phyloP scores from a whole-genome alignment of 2,797 vertebrate species.

The Manis javanica region DNA sequence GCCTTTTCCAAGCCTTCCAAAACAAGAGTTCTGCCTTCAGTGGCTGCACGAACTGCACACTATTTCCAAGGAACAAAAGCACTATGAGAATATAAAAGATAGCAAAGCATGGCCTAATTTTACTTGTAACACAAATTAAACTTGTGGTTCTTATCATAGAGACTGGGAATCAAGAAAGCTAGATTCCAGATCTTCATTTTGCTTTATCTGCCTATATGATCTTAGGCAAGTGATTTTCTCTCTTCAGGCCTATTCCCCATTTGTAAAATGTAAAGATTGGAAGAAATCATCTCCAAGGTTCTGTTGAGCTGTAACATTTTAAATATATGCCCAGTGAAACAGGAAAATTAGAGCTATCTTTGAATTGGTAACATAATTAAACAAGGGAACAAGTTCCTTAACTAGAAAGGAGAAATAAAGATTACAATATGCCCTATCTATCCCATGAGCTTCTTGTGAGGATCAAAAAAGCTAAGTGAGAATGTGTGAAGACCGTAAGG shows the following conservation, averaged over 20 bases:
- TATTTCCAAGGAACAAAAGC: constrained; percentile 82
- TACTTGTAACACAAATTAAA: neutral
- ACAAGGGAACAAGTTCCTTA: neutral
- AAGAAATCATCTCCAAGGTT: neutral
- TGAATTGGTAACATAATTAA: constrained; percentile 36
- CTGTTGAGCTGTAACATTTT: constrained; percentile 38
- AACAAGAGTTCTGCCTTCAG: constrained; percentile 94
- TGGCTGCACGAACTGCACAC: constrained; percentile 98
- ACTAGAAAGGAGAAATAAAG: constrained; percentile 36
- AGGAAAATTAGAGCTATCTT: constrained; percentile 43
- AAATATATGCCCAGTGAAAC: constrained; percentile 5
- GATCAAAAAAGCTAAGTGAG: neutral
- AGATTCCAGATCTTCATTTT: neutral
- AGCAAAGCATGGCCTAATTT: neutral
- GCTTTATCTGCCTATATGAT: neutral
- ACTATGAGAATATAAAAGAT: constrained; percentile 37
- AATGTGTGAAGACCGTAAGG: neutral
- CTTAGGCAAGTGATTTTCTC: constrained; percentile 9
- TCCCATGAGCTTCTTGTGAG: neutral
- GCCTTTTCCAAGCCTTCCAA: constrained; percentile 98
- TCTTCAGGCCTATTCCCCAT: constrained; percentile 4
- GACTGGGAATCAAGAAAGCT: neutral
- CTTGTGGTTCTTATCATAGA: neutral
- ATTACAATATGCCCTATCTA: neutral
- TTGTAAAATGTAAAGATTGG: constrained; percentile 40